Conservation (phyloP, 23 tunicate genomes). For the Botrylloides violaceus region DNA sequence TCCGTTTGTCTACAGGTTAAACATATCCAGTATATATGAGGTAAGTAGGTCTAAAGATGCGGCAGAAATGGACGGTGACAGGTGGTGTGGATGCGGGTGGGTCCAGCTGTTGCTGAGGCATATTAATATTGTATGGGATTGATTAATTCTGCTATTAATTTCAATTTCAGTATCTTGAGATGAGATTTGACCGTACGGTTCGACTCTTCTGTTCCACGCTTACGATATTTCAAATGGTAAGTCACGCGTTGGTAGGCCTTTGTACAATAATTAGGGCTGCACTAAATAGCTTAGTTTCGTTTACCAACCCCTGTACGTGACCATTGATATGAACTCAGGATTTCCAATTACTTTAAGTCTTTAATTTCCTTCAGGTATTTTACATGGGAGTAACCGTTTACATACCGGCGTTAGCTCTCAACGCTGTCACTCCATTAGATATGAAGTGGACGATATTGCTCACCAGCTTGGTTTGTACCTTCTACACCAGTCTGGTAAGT, state of each 20-base stretch:
- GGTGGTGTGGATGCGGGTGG: no score
- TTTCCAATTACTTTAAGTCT: no score
- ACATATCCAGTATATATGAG: constrained; percentile 12
- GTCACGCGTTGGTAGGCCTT: no score
- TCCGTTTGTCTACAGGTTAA: neutral
- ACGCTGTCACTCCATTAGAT: constrained; percentile 14
- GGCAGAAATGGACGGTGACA: neutral
- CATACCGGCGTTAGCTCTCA: constrained; percentile 15
- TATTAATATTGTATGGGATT: no score
- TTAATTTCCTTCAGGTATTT: constrained; percentile 9
- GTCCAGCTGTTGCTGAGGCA: no score
- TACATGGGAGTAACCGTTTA: constrained; percentile 10
- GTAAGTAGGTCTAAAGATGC: neutral
- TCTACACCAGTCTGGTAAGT: constrained; percentile 28
- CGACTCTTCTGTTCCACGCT: constrained; percentile 3
- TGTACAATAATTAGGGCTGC: no score
- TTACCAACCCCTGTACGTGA: no score
- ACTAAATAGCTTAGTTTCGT: no score
- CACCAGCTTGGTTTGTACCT: constrained; percentile 16
- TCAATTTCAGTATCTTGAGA: constrained; percentile 6
- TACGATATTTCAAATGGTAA: neutral
- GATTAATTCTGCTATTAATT: no score
- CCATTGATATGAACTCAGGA: no score
- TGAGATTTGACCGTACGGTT: constrained; percentile 10
- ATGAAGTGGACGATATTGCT: constrained; percentile 20